A percentile compares a stretch with the other conserved stretches of the same genome.
Conservation (phyloP, 2,113 vertebrate species). For the Tetrax tetrax region DNA sequence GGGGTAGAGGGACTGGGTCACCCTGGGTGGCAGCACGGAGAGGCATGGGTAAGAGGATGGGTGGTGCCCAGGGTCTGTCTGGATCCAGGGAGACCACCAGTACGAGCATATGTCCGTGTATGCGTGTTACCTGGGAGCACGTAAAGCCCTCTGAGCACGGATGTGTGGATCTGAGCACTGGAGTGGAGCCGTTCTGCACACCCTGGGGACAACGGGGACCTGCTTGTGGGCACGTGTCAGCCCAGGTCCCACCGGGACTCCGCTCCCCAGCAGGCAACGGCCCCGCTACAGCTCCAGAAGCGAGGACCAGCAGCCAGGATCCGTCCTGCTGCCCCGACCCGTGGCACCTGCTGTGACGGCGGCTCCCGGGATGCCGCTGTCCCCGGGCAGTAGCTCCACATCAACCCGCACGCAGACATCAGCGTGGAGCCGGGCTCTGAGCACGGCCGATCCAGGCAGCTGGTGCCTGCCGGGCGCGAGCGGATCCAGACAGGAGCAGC, state of each 20-base stretch:
- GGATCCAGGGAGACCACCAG: neutral
- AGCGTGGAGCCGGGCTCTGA: accelerated
- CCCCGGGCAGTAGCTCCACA: neutral
- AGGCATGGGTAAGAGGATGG: neutral
- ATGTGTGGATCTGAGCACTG: neutral
- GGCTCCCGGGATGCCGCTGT: neutral
- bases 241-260: accelerated
- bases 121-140: accelerated
- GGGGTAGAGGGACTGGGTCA: neutral
- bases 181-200: accelerated
- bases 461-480: neutral
- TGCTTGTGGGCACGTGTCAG: accelerated
- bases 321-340: accelerated
- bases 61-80: neutral
- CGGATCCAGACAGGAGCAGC: neutral
- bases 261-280: neutral
- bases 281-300: neutral
- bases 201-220: neutral
- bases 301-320: neutral
- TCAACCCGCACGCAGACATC: neutral
- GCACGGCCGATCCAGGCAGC: neutral
- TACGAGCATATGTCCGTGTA: accelerated
- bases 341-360: neutral
- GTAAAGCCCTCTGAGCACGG: too few relatives aligned
- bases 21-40: neutral